These are phyloP conservation scores for Sacculina carcini DNA, from an alignment of 2,888 invertebrate species.

Conservation along the genomic window DNA sequence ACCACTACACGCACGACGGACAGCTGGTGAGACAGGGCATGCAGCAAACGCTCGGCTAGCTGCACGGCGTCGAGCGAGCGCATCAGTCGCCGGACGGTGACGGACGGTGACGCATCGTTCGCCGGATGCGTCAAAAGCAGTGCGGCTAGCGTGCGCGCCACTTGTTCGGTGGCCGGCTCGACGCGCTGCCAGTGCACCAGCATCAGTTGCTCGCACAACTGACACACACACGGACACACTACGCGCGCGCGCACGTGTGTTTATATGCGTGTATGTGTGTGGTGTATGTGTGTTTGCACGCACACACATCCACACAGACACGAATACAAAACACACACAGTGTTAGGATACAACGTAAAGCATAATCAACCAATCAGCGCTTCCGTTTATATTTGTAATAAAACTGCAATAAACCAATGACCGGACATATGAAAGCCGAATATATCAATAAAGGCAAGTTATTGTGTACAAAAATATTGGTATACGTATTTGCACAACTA, in stretches of 20 bases:
- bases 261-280: too few species aligned
- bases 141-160: background rate
- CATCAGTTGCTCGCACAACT: conserved; percentile 1
- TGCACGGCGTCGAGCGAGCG: conserved; percentile 7
- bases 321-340: too few species aligned
- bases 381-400: too few species aligned
- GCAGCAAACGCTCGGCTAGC: conserved; percentile 5
- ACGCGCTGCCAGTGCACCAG: background rate
- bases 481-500: background rate
- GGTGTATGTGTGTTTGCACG: too few species aligned
- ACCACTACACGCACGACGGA: background rate
- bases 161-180: background rate
- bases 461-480: background rate
- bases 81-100: conserved; percentile 8
- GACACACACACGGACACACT: background rate
- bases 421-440: too few species aligned
- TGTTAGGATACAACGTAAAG: too few species aligned
- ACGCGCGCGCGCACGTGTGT: too few species aligned
- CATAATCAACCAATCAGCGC: too few species aligned
- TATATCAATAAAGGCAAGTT: conserved; percentile 5
- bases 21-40: background rate
- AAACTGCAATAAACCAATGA: too few species aligned
- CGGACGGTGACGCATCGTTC: conserved; percentile 9
- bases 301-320: too few species aligned
- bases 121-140: background rate